Conservation (phyloP, 64 coral and sea anemone species). For the Anthopleura sola region DNA sequence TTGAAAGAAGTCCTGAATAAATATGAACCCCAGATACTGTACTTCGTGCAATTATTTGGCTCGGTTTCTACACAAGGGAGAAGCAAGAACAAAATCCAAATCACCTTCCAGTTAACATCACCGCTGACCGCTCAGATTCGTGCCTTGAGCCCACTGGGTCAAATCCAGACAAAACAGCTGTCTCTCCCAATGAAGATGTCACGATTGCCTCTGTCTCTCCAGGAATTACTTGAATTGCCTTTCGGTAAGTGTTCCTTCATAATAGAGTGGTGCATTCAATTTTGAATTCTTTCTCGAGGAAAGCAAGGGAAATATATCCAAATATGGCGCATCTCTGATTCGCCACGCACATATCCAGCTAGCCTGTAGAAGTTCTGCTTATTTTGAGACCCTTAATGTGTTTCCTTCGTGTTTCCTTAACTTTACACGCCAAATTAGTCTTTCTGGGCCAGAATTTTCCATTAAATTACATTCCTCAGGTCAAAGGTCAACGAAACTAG, state of each 20-base stretch:
- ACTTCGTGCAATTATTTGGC: conserved; percentile 29
- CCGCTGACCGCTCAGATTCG: not conserved
- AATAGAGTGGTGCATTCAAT: not conserved
- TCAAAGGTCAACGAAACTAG: no score
- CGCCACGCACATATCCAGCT: no score
- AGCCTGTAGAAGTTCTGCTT: no score
- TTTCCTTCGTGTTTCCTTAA: no score
- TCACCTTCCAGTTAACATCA: conserved; percentile 7
- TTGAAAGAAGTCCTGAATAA: conserved; percentile 14
- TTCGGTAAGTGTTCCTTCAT: conserved; percentile 11
- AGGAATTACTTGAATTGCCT: conserved; percentile 21
- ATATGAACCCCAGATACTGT: conserved; percentile 46
- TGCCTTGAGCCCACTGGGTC: conserved; percentile 1
- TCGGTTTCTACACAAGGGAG: not conserved
- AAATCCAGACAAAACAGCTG: not conserved
- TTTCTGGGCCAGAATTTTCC: no score
- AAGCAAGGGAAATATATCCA: no score
- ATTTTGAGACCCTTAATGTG: no score
- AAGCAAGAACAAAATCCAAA: not conserved
- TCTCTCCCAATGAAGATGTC: not conserved
- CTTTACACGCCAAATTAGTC: no score
- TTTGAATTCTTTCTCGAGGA: not conserved
- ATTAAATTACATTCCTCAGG: no score
- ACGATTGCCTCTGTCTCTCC: conserved; percentile 11
- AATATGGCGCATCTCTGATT: no score